Evolutionary conservation across 2,113 vertebrate species (phyloP).

Genomic region (Vombatus ursinus): DNA sequence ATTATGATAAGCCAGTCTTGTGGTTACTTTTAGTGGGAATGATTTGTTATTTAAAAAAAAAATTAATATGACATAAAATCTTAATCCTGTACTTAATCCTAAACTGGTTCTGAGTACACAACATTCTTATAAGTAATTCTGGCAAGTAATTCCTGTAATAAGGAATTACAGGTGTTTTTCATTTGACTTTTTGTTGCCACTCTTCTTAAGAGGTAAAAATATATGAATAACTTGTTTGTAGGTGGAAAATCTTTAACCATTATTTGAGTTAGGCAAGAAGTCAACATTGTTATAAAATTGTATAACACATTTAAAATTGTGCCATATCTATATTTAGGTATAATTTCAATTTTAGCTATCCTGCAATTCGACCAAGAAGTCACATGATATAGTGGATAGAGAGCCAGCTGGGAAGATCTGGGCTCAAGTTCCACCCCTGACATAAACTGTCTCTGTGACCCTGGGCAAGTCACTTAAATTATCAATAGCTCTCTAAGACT

Average conservation of each 20-base stretch:
- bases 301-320: neutral
- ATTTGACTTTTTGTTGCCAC: neutral
- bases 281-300: neutral
- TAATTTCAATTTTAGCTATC: neutral
- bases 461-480: neutral
- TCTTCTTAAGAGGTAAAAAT: neutral
- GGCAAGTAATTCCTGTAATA: neutral
- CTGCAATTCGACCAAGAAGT: neutral
- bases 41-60: neutral
- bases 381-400: neutral
- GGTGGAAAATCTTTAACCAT: neutral
- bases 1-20: neutral
- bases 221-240: neutral
- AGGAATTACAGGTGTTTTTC: neutral
- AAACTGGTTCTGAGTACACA: neutral
- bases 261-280: neutral
- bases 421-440: neutral
- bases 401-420: neutral
- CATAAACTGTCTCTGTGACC: neutral
- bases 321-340: neutral
- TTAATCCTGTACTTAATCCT: neutral
- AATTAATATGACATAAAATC: neutral
- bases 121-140: neutral
- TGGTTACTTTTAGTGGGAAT: neutral
- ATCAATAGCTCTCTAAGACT: neutral